Percentiles rank a stretch among this genome's conserved stretches.
These are phyloP conservation scores for Drosophila barbarae DNA, from an alignment of 2,888 invertebrate species.

Conservation along the genomic window DNA sequence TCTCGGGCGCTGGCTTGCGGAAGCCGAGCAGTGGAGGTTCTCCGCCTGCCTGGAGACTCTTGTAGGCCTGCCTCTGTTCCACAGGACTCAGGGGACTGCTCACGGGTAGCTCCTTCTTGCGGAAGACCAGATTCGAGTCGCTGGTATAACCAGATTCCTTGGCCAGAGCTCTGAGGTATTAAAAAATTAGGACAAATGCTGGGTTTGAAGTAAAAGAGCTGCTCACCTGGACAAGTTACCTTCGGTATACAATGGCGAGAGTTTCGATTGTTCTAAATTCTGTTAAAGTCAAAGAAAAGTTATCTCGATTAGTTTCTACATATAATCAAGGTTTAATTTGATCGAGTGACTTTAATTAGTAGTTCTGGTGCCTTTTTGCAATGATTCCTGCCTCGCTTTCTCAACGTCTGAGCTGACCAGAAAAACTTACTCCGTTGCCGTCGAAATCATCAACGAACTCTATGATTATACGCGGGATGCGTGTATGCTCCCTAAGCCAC, in stretches of 20 bases:
- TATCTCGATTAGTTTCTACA: conserved; percentile 4
- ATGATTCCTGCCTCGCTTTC: conserved; percentile 48
- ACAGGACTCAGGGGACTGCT: conserved; percentile 86
- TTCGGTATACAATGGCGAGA: conserved; percentile 84
- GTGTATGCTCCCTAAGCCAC: conserved; percentile 90
- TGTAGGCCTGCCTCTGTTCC: conserved; percentile 92
- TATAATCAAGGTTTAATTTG: neutral
- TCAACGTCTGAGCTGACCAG: conserved; percentile 6
- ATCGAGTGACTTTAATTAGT: conserved; percentile 46
- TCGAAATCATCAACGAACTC: conserved; percentile 86
- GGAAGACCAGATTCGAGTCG: conserved; percentile 92
- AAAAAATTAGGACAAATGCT: neutral
- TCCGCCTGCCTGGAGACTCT: conserved; percentile 94
- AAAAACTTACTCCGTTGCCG: conserved; percentile 84
- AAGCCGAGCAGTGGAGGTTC: conserved; percentile 96
- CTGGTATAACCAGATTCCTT: conserved; percentile 96
- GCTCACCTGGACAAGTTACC: conserved; percentile 90
- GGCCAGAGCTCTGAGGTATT: conserved; percentile 84
- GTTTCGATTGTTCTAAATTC: conserved; percentile 87
- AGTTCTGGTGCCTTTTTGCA: conserved; percentile 56
- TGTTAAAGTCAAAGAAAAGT: conserved; percentile 80
- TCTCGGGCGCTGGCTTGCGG: conserved; percentile 92
- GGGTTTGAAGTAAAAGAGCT: too few species aligned
- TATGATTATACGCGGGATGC: conserved; percentile 85
- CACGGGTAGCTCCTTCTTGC: conserved; percentile 85